Evolutionary conservation across 2,113 vertebrate species (phyloP), one percentile per base, ranked within the genome.

Genomic region (Lethenteron camtschaticum): DNA sequence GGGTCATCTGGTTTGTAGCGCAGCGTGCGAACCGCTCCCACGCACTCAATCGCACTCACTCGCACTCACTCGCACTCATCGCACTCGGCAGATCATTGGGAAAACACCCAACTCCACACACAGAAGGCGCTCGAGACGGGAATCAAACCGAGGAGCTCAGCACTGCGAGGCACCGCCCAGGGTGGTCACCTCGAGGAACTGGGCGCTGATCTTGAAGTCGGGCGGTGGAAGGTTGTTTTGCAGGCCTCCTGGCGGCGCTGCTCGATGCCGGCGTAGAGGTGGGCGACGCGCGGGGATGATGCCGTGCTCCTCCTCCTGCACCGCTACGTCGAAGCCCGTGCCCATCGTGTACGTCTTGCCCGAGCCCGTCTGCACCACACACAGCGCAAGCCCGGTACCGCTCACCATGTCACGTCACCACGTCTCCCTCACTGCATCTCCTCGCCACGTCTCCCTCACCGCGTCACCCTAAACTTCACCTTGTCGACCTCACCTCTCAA

Each of bases 291-390:
- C 94, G 86, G 1, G 84, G 76, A 99, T 94, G 76, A 99, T 96
- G 58, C 94, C 94, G 75, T 86, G 83, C 56, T 96, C 92, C n/a
- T 87, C 86, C 68, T 92, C 90, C 2, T 74, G 80, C 71, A 91
- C 83, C 79, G 79, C 92, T 73, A 99, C 87, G 18, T 96, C 88
- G 73, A 99, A 96, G 70, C 94, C 94, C 10, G 94, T 96, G 71
- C 94, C 92, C 94, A 99, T 96, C 68, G 88, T 95, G 68, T 96
- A 96, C 1, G 94, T 99, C 81, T 99, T 99, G 56, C 94, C 94
- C 68, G 92, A 88, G 71, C 92, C 94, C 11, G 94, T 99, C 94
- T 96, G 76, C 24, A 41, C 5, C 41, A 41, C 41, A 41, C 41
- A 41, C 41, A 41, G 41, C 41, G 6, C 41, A 41, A 41, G 41